Base-by-base conservation (phyloP, 1,140 invertebrate genomes). In the Drosophila auraria region DNA sequence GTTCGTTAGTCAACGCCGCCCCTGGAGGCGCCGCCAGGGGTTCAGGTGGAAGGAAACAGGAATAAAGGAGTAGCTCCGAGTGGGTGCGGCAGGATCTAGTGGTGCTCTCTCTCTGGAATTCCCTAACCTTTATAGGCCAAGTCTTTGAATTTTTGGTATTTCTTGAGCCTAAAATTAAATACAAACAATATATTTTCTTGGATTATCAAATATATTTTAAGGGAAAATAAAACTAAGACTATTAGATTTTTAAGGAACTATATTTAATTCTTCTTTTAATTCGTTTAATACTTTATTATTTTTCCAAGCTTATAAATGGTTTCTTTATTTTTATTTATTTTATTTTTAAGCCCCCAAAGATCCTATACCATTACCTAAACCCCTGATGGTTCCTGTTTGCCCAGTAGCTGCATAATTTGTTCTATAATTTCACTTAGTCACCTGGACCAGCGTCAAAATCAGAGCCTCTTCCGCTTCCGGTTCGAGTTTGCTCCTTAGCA, bases 1-100 rank as follows among this genome's bases (percentile, higher is more conserved):
- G 80, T 87, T 86, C 74, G 76, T 74, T 77, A 82, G 83, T 78
- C 71, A 78, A 78, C 74, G 93, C 65, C 53, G 44, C n/a, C 36
- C 30, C 8, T 38, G 33, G 50, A 38, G 25, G 0, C 15, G n/a
- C 27, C 27, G 27, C 2, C 11, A 11, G 20, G 54, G 20, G 54
- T 9, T 14, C 4, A 15, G 14, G 14, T 8, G 15, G 1, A 50
- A 47, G 20, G 1, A 33, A 36, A n/a, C 27, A 36, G 53, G 14
- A 11, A 14, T n/a, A 49, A 38, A 14, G 61, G 14, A 68, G 25
- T 38, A 12, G 30, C 30, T 20, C 2, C 4, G 8, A 14, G 14
- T 38, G 33, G 33, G 15, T 56, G 54, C 54, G 23, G 54, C 20
- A 25, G 54, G 20, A 56, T 15, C 40, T 14, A 40, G 12, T 5